A percentile compares a stretch with the other conserved stretches of the same genome.
These are phyloP conservation scores for Taxidea taxus DNA, from an alignment of 2,113 vertebrate genomes.

Conservation along the genomic window DNA sequence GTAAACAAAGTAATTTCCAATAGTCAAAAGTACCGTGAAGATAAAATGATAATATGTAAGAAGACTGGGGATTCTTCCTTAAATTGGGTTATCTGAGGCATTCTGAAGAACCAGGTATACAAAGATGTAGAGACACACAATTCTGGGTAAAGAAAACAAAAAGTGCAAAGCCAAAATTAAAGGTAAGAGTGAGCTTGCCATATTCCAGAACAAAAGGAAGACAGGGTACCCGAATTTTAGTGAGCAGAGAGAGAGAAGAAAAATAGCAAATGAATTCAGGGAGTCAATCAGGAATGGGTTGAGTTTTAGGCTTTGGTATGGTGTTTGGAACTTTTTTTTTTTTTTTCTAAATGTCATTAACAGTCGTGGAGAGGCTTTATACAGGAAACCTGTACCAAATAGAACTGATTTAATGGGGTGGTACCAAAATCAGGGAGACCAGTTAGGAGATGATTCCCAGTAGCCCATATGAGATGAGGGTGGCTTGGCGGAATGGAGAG, in stretches of 20 bases:
- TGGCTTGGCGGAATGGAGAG: not conserved
- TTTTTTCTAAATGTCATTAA: not conserved
- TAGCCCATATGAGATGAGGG: not conserved
- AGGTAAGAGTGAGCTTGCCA: not conserved
- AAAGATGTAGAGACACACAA: not conserved
- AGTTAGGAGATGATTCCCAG: not conserved
- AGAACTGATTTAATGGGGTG: not conserved
- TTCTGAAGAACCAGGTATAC: not conserved
- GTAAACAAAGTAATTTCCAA: not conserved
- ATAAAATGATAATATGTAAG: not conserved
- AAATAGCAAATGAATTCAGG: not conserved
- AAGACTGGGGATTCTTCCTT: not conserved
- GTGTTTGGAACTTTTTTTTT: too few species aligned
- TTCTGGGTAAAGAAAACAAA: not conserved
- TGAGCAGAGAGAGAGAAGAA: not conserved
- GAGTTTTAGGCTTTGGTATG: not conserved
- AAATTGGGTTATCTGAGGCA: not conserved
- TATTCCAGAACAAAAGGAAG: not conserved
- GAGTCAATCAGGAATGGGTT: not conserved
- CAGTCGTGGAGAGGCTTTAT: not conserved
- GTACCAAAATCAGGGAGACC: not conserved
- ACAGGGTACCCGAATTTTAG: not conserved
- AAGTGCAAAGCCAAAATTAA: not conserved
- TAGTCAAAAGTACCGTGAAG: not conserved
- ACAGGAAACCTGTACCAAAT: not conserved